Base-by-base conservation (phyloP, 2,888 invertebrate genomes). In the Hypselothyrea guttata region DNA sequence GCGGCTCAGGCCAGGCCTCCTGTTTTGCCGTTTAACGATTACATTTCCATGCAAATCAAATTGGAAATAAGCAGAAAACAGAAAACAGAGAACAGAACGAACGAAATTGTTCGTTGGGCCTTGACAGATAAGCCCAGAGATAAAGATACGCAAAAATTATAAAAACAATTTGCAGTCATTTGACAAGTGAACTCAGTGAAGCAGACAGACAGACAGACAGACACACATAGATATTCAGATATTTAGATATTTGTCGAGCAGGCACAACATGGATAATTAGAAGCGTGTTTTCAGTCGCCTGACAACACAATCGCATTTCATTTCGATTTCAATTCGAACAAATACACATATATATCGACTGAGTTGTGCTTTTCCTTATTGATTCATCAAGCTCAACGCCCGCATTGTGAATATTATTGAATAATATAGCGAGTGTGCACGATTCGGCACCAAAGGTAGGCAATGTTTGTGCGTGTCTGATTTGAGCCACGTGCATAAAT, bases 21-120 rank as follows among this genome's bases (percentile, higher is more conserved):
- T 11, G 22, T 22, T 22, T 22, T 22, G 22, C 22, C 22, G 22
- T 22, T 22, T 69, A 34, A 65, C 81, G 71, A 79, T 83, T 76
- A 84, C 81, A 82, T 82, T 82, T 82, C 67, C 79, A 82, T 82
- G 85, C 85, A 82, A 82, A 84, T 81, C 84, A 84, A 82, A 82
- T 84, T 84, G 76, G 67, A 72, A 69, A 55, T 64, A 64, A 49
- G 65, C 69, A 62, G 58, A 62, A 42, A 52, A 53, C 2, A 22
- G 5, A 22, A 22, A 2, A 22, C 22, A 22, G 3, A 22, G 3
- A 22, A 52, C n/a, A 38, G n/a, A n/a, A n/a, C n/a, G n/a, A n/a
- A n/a, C 33, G 41, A 65, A 53, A 52, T 56, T 53, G 60, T 49
- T n/a, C 33, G 15, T 12, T 12, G 22, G 28, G 35, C 53, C 38